Evolutionary conservation across 2,113 vertebrate species (phyloP).

Genomic region (Salminus brasiliensis): DNA sequence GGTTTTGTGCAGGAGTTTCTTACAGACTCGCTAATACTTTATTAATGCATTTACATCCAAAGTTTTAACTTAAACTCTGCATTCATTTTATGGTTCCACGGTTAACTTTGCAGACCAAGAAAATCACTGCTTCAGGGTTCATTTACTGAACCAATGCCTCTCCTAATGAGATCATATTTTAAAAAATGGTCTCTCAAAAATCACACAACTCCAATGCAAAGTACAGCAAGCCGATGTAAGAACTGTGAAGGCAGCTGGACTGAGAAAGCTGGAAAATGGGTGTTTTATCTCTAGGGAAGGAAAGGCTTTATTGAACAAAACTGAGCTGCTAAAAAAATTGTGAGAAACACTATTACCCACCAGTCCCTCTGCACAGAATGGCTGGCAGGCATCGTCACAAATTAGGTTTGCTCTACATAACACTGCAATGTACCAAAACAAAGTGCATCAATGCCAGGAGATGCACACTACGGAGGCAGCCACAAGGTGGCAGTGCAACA

Average conservation of each 20-base stretch:
- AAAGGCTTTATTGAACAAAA: conserved; percentile 17
- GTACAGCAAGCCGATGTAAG: background rate
- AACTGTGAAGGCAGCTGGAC: background rate
- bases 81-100: too few species aligned
- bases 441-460: background rate
- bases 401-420: background rate
- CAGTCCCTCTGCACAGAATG: background rate
- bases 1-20: too few species aligned
- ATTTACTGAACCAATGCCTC: background rate
- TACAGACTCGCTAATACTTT: too few species aligned
- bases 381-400: background rate
- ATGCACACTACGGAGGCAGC: background rate
- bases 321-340: background rate
- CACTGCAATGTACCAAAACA: background rate
- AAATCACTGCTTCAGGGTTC: too few species aligned
- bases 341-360: background rate
- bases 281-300: background rate
- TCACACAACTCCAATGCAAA: background rate
- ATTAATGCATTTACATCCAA: too few species aligned
- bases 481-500: conserved; percentile 53
- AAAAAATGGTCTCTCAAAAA: too few species aligned
- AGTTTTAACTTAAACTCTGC: too few species aligned
- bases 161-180: too few species aligned
- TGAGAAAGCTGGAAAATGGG: background rate
- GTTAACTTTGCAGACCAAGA: too few species aligned